Evolutionary conservation across 64 coral and sea anemone species (phyloP).

Genomic region (Hydrozoanthus tunicans): DNA sequence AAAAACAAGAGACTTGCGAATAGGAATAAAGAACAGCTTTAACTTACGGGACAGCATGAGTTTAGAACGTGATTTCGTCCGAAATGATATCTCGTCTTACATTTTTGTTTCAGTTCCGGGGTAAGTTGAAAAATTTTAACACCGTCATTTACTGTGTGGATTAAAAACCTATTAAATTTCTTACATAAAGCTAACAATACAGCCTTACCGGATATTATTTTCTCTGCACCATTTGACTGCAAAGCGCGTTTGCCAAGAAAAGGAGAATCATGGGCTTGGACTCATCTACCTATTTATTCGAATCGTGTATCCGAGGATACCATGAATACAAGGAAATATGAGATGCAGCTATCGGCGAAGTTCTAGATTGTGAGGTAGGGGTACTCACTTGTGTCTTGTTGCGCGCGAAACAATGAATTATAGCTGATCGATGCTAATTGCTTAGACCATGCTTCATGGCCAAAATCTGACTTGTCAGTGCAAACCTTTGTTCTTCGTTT

Average conservation of each 20-base stretch:
- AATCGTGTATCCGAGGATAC: slow-evolving; percentile 49
- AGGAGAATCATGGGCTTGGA: slow-evolving; percentile 6
- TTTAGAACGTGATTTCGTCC: background rate
- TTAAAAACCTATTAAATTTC: slow-evolving; percentile 4
- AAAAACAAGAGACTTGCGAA: slow-evolving; percentile 18
- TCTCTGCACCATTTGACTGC: slow-evolving; percentile 28
- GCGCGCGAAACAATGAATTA: background rate
- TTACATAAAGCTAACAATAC: slow-evolving; percentile 12
- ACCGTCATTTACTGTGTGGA: background rate
- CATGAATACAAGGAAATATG: slow-evolving; percentile 58
- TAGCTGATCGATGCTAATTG: background rate
- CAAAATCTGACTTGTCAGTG: background rate
- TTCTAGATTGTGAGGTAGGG: slow-evolving; percentile 56
- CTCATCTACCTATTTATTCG: slow-evolving; percentile 53
- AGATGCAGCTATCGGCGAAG: slow-evolving; percentile 52
- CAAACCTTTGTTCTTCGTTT: slow-evolving; percentile 14
- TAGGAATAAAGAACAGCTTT: slow-evolving; percentile 2
- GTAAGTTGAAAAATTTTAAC: background rate
- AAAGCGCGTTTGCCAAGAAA: slow-evolving; percentile 13
- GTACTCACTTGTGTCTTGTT: slow-evolving; percentile 20
- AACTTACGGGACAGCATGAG: background rate
- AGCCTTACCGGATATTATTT: slow-evolving; percentile 24
- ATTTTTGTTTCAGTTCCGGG: slow-evolving; percentile 8
- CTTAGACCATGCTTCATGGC: background rate
- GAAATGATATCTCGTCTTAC: background rate